These are phyloP conservation scores for Heliconius hermathena DNA, from an alignment of 1,140 invertebrate genomes.

Conservation along the genomic window DNA sequence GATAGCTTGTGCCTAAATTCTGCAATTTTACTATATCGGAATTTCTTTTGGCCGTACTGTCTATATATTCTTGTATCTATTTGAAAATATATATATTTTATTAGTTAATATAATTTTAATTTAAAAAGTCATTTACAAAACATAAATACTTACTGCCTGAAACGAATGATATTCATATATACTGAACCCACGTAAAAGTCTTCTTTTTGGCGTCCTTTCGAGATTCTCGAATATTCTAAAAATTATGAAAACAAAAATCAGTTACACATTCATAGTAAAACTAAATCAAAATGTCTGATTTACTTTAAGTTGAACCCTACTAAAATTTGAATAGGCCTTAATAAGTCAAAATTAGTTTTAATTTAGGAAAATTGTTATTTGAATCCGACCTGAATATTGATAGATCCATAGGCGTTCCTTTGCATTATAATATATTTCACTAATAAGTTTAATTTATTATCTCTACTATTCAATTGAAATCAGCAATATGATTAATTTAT, in stretches of 20 bases:
- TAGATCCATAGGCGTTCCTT: conserved; percentile 6
- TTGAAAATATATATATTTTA: neutral
- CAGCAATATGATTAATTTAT: neutral
- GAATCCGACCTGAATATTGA: neutral
- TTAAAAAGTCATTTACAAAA: neutral
- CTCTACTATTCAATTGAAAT: conserved; percentile 6
- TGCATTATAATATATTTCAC: conserved; percentile 10
- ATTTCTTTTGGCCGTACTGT: conserved; percentile 67
- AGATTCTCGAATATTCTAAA: conserved; percentile 38
- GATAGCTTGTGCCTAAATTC: conserved; percentile 82
- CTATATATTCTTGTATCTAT: conserved; percentile 63
- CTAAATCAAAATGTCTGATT: neutral
- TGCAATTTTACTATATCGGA: conserved; percentile 74
- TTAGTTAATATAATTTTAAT: neutral
- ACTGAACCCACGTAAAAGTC: conserved; percentile 50
- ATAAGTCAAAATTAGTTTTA: neutral
- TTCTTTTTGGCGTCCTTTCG: conserved; percentile 54
- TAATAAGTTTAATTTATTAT: conserved; percentile 11
- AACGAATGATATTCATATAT: conserved; percentile 63
- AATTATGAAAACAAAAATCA: conserved; percentile 22
- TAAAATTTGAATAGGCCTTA: conserved; percentile 1
- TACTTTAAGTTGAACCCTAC: neutral
- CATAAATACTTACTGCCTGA: conserved; percentile 50
- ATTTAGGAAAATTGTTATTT: conserved; percentile 14
- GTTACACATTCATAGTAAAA: neutral